phyloP scores from a whole-genome alignment of 2,113 vertebrate genomes.

The Phalacrocorax pelagicus region DNA sequence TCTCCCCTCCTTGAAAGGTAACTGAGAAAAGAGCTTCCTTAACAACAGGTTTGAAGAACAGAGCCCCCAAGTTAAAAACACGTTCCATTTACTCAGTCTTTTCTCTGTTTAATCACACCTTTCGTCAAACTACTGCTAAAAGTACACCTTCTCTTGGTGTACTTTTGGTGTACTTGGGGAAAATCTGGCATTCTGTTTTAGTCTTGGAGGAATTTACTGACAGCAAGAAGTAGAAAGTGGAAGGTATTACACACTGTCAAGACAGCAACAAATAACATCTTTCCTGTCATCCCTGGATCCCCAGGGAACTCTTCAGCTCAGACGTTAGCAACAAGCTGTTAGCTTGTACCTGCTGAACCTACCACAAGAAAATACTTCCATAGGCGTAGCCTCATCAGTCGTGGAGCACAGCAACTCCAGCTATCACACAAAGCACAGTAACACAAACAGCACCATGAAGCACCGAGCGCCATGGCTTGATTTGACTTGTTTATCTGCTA shows the following conservation, averaged over 20 bases:
- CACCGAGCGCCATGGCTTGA: fast-evolving
- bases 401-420: neutral
- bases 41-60: neutral
- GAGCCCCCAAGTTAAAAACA: neutral
- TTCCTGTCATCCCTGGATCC: neutral
- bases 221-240: conserved; percentile 1
- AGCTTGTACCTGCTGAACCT: neutral
- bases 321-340: neutral
- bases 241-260: neutral
- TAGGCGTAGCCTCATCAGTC: neutral
- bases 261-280: neutral
- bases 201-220: neutral
- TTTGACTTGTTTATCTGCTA: neutral
- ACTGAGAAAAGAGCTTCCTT: neutral
- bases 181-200: neutral
- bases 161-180: neutral
- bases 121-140: neutral
- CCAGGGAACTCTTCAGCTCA: neutral
- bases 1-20: neutral
- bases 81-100: neutral
- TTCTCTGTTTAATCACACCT: neutral
- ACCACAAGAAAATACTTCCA: neutral
- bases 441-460: neutral
- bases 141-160: neutral
- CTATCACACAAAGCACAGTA: neutral